phyloP scores from a whole-genome alignment of 64 coral and sea anemone species.

The Orbicella faveolata region DNA sequence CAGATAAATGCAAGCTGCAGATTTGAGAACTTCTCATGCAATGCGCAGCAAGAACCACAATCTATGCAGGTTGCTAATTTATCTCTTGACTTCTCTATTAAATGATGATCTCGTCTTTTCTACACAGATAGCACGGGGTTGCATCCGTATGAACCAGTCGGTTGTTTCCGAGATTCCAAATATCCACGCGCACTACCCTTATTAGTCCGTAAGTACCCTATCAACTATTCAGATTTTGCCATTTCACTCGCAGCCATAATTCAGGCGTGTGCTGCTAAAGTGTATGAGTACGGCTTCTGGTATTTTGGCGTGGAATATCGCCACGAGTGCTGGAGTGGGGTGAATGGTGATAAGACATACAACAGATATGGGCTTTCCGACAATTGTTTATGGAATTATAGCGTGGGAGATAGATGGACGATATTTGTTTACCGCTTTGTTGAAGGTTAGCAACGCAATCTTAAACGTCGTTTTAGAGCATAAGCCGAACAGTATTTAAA shows the following conservation, averaged over 20 bases:
- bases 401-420: background rate
- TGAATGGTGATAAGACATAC: background rate
- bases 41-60: no score
- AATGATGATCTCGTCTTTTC: background rate
- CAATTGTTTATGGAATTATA: background rate
- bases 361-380: background rate
- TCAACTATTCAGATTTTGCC: background rate
- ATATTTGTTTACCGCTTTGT: conserved; percentile 10
- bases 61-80: no score
- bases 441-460: background rate
- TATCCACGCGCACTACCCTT: background rate
- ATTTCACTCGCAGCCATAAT: background rate
- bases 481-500: background rate
- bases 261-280: background rate
- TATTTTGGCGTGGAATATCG: background rate
- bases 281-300: background rate
- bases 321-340: background rate
- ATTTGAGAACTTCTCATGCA: no score
- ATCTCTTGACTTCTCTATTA: no score
- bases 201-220: background rate
- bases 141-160: background rate
- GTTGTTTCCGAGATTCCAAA: background rate
- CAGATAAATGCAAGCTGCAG: no score
- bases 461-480: no score
- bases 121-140: background rate